Evolutionary conservation across 2,888 invertebrate species (phyloP).

Genomic region (Aromia moschata): DNA sequence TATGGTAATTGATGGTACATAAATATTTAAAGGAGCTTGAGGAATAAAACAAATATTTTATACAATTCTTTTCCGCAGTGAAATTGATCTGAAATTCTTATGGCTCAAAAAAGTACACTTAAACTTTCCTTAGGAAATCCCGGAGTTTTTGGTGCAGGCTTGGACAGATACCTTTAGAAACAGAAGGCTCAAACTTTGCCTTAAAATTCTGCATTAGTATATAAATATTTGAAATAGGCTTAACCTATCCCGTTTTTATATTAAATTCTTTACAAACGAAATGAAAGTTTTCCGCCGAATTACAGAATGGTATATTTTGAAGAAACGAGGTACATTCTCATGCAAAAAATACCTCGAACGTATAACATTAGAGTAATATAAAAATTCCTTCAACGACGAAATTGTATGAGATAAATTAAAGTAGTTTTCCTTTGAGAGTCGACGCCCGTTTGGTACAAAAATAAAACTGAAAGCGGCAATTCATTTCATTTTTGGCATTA

Average conservation of each 20-base stretch:
- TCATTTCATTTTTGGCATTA: no score
- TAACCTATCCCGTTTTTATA: constrained; percentile 21
- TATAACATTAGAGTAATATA: constrained; percentile 31
- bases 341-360: constrained; percentile 24
- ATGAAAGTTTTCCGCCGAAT: constrained; percentile 9
- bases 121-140: no score
- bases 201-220: constrained; percentile 6
- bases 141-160: not conserved
- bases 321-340: constrained; percentile 19
- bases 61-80: not conserved
- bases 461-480: constrained; percentile 6
- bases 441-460: constrained; percentile 8
- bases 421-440: constrained; percentile 21
- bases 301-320: constrained; percentile 10
- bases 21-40: no score
- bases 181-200: not conserved
- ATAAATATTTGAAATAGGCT: constrained; percentile 12
- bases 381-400: constrained; percentile 27
- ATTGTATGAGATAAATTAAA: constrained; percentile 29
- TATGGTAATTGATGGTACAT: no score
- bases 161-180: not conserved
- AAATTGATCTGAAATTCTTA: no score
- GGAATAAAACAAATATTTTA: no score
- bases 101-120: no score
- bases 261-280: constrained; percentile 26